Evolutionary conservation across 35 echinoderm and acorn worm genomes (phyloP), one percentile per base, ranked within the genome.

Genomic region (Holothuria glaberrima): DNA sequence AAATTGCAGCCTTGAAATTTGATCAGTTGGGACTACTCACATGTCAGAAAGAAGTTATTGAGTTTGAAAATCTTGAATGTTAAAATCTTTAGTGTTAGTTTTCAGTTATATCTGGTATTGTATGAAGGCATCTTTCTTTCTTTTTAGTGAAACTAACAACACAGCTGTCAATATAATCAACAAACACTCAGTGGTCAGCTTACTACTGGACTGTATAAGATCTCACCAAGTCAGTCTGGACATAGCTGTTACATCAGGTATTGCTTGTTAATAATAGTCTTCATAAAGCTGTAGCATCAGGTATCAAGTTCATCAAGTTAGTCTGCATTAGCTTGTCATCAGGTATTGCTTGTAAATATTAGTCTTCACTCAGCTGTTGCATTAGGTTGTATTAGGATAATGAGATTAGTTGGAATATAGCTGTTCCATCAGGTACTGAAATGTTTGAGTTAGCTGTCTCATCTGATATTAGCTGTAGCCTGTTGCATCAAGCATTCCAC

Each of bases 91-190:
- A n/a, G 5, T 65, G 27, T 2, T n/a, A 65, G 27, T 75, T 75
- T 30, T 5, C 3, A 30, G 71, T 19, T 21, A 27, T 2, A 78
- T 9, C 0, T 78, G 2, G 24, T 41, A 5, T 75, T 75, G 9
- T 75, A 3, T 21, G 35, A 6, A 21, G 12, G 44, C 19, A 34
- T 30, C 71, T 26, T 46, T 29, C 72, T 57, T 70, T 86, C 33
- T 68, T 75, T 82, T 48, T 62, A 99, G 97, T 99, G 97, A 99
- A 80, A 99, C 91, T 90, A 89, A 79, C 67, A 88, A 83, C 24
- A 94, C 83, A 86, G 97, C 97, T 86, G 93, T 99, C 12, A 77
- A 69, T 38, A 95, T 95, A 12, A 86, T 94, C 65, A 99, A 95
- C 89, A 94, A 91, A 34, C 91, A 94, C 67, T 72, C 76, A 22